These are phyloP conservation scores for Stigmatopora nigra DNA, from an alignment of 2,113 vertebrate species.

Conservation along the genomic window DNA sequence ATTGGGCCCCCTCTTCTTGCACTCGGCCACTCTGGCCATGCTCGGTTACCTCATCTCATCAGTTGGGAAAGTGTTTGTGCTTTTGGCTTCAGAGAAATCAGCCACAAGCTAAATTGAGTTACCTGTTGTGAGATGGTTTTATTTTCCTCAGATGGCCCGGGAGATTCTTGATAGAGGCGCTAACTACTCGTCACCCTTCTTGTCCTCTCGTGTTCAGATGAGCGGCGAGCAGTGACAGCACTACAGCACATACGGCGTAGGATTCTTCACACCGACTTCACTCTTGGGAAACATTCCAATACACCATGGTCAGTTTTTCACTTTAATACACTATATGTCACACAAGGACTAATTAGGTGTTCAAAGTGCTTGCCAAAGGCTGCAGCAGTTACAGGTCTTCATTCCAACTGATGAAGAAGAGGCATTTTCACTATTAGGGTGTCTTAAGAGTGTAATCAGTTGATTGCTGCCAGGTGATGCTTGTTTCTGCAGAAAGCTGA, in stretches of 20 bases:
- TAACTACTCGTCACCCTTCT: slow-evolving; percentile 60
- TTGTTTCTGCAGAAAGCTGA: too few relatives aligned
- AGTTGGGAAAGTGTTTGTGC: slow-evolving; percentile 64
- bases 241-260: slow-evolving; percentile 35
- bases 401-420: too few relatives aligned
- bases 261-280: slow-evolving; percentile 37
- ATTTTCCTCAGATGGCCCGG: slow-evolving; percentile 61
- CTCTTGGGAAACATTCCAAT: slow-evolving; percentile 18
- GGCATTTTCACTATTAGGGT: too few relatives aligned
- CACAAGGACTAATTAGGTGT: neutral
- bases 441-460: too few relatives aligned
- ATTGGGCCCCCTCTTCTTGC: slow-evolving; percentile 56
- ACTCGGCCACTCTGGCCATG: slow-evolving; percentile 51
- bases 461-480: too few relatives aligned
- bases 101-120: slow-evolving; percentile 68
- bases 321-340: neutral
- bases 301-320: slow-evolving; percentile 11
- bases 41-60: slow-evolving; percentile 68
- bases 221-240: slow-evolving; percentile 18
- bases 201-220: slow-evolving; percentile 52
- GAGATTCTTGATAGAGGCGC: slow-evolving; percentile 64
- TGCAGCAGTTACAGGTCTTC: too few relatives aligned
- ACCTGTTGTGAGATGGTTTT: slow-evolving; percentile 67
- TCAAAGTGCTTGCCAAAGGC: neutral
- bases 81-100: slow-evolving; percentile 55